A percentile compares a stretch with the other conserved stretches of the same genome.
phyloP scores from a whole-genome alignment of 2,888 invertebrate genomes.

The Drosophila rubida region DNA sequence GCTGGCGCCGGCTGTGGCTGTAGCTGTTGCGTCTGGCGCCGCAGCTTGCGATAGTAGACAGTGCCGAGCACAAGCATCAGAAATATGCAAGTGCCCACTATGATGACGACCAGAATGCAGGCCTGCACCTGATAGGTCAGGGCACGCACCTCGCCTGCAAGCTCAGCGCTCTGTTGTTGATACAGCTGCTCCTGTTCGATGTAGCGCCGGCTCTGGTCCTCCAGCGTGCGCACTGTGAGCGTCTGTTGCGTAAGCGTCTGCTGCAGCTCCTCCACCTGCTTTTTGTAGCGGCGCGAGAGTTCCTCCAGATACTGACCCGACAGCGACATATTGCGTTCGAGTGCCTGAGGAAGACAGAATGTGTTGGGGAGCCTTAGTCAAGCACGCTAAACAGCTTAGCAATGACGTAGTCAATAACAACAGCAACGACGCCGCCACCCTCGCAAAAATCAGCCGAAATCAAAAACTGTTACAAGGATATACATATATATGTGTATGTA shows the following conservation, averaged over 20 bases:
- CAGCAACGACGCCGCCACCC: slow-evolving; percentile 17
- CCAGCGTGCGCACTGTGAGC: slow-evolving; percentile 90
- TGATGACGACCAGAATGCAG: slow-evolving; percentile 82
- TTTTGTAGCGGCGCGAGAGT: slow-evolving; percentile 96
- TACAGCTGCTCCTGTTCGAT: slow-evolving; percentile 92
- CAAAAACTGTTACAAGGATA: slow-evolving; percentile 55
- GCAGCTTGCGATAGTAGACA: slow-evolving; percentile 81
- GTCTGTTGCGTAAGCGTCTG: slow-evolving; percentile 93
- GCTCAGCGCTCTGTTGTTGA: slow-evolving; percentile 90
- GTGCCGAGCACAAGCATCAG: slow-evolving; percentile 81
- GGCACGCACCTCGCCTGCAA: slow-evolving; percentile 88
- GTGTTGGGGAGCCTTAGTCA: slow-evolving; percentile 4
- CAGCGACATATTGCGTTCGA: slow-evolving; percentile 98
- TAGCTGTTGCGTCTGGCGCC: slow-evolving; percentile 74
- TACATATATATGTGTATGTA: neutral
- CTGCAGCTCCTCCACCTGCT: slow-evolving; percentile 98
- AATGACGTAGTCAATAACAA: slow-evolving; percentile 37
- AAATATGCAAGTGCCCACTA: slow-evolving; percentile 82
- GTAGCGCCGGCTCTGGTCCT: slow-evolving; percentile 89
- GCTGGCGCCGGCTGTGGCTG: neutral
- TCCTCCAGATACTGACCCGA: slow-evolving; percentile 98
- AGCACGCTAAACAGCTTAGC: slow-evolving; percentile 13
- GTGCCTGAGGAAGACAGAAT: slow-evolving; percentile 87
- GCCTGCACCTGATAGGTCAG: slow-evolving; percentile 87
- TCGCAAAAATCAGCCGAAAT: slow-evolving; percentile 35